Conservation (phyloP, 2,113 vertebrate genomes). For the rat (Rattus norvegicus) region GRCr8 NC_086026.1:111801001-111801500, state of each 20-base stretch:
- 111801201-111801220: too few relatives aligned
- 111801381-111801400: neutral
- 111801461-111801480: neutral
- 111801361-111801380: neutral
- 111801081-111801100: neutral
- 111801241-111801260: neutral
- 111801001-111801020: neutral
- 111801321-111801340: neutral
- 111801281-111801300: neutral
- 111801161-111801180: fast-evolving
- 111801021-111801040: neutral
- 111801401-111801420: neutral
- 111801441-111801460: neutral
- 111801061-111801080: neutral
- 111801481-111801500: neutral
- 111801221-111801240: neutral
- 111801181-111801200: neutral
- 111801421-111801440: neutral
- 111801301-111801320: neutral
- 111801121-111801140: neutral
- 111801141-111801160: neutral
- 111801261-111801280: neutral
- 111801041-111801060: neutral
- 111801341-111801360: too few relatives aligned
- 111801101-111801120: neutral